These are phyloP conservation scores for Lasioglossum oenotherae DNA, from an alignment of 2,888 invertebrate genomes.

Conservation along the genomic window DNA sequence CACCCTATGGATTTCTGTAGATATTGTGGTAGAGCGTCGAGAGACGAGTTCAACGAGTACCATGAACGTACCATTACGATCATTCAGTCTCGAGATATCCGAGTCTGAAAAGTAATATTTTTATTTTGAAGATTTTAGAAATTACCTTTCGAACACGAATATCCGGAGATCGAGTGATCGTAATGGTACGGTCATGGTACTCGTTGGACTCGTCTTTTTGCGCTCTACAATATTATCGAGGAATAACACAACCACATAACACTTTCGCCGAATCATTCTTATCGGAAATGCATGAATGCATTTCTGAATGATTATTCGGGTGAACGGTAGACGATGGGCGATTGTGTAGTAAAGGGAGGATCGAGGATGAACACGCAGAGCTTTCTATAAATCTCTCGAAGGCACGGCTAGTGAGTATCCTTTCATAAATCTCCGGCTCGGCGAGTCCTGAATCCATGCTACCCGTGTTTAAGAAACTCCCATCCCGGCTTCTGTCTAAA, in stretches of 20 bases:
- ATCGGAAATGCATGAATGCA: background rate
- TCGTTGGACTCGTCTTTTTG: background rate
- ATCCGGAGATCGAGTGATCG: too few relatives aligned
- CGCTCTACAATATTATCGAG: background rate
- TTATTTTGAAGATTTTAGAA: too few relatives aligned
- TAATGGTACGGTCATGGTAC: too few relatives aligned
- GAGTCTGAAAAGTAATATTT: too few relatives aligned
- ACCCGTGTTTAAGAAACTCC: slow-evolving; percentile 13
- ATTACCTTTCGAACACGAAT: too few relatives aligned
- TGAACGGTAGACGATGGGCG: background rate
- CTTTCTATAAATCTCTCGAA: background rate
- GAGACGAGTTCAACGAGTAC: background rate
- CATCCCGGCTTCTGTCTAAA: slow-evolving; percentile 4
- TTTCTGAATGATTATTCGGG: background rate
- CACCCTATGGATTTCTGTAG: background rate
- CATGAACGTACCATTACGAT: background rate
- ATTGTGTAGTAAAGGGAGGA: background rate
- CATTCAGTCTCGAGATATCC: background rate
- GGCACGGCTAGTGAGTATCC: background rate
- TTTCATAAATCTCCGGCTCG: background rate
- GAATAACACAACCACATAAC: background rate
- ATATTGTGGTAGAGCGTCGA: background rate
- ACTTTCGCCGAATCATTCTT: background rate
- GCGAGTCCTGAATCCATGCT: slow-evolving; percentile 16
- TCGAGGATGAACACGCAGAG: background rate